These are phyloP conservation scores for Hypotaenidia okinawae DNA, from an alignment of 2,797 vertebrate species.

Conservation along the genomic window DNA sequence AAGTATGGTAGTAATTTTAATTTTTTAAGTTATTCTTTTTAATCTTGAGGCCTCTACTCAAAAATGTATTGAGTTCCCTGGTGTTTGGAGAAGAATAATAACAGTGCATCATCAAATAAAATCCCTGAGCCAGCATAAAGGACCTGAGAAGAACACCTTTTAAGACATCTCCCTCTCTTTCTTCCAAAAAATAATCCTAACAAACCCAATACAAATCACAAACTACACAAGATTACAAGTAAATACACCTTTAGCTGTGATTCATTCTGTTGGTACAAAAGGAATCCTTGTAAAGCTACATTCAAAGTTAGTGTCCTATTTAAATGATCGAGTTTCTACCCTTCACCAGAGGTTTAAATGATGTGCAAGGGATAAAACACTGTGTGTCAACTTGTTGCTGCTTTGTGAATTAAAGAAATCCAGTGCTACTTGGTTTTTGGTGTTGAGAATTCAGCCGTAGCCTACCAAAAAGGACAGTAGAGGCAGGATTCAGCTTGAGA, in stretches of 20 bases:
- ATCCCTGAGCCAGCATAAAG: background rate
- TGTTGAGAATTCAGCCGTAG: background rate
- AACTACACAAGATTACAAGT: background rate
- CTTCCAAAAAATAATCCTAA: background rate
- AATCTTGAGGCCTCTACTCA: conserved; percentile 25
- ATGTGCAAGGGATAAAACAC: background rate
- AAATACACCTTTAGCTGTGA: background rate
- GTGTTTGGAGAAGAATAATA: conserved; percentile 15
- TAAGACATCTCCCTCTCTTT: background rate
- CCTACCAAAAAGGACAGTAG: background rate
- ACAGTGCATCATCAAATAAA: conserved; percentile 4
- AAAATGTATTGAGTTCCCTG: background rate
- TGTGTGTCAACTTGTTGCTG: background rate
- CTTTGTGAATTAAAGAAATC: background rate
- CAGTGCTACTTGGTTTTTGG: background rate
- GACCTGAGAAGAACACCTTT: background rate
- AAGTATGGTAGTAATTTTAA: conserved; percentile 1
- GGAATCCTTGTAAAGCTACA: background rate
- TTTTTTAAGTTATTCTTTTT: conserved; percentile 28
- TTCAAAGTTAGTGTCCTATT: background rate
- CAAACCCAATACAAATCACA: background rate
- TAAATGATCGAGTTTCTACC: background rate
- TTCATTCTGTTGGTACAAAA: background rate
- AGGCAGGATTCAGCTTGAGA: background rate
- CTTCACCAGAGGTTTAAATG: background rate